Percentiles rank a stretch among this genome's conserved stretches.
Conservation (phyloP, 2,888 invertebrate species). For the Carcina quercana region DNA sequence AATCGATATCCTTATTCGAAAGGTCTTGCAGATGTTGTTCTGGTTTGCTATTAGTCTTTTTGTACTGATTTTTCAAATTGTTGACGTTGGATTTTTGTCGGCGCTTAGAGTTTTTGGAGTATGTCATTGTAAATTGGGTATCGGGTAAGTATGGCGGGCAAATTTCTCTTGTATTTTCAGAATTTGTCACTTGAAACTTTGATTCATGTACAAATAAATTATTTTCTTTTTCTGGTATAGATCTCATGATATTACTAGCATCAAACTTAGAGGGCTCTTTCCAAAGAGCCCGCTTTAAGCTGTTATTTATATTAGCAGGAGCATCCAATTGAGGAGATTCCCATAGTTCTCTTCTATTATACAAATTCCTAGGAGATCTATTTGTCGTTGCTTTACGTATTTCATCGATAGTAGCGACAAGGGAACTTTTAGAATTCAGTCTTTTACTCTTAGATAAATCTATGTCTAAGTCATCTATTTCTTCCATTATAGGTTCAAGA, state of each 20-base stretch:
- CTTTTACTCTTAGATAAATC: conserved; percentile 52
- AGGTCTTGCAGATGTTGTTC: conserved; percentile 44
- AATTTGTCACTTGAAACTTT: conserved; percentile 45
- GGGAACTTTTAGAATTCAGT: conserved; percentile 70
- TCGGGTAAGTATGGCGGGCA: conserved; percentile 23
- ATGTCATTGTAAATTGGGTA: conserved; percentile 24
- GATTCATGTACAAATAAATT: conserved; percentile 35
- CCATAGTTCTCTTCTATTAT: conserved; percentile 70
- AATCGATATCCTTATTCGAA: conserved; percentile 60
- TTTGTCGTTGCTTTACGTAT: conserved; percentile 73
- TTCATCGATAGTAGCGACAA: conserved; percentile 78
- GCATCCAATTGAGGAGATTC: conserved; percentile 52
- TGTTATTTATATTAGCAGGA: conserved; percentile 44
- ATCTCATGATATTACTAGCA: conserved; percentile 58
- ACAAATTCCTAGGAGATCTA: conserved; percentile 73
- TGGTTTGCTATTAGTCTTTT: conserved; percentile 38
- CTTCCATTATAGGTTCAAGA: conserved; percentile 72
- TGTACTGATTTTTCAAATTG: conserved; percentile 34
- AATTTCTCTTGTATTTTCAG: conserved; percentile 36
- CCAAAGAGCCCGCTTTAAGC: conserved; percentile 59
- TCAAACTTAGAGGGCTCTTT: conserved; percentile 64
- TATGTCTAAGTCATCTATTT: conserved; percentile 70
- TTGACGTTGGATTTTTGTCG: conserved; percentile 35
- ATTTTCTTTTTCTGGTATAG: conserved; percentile 58
- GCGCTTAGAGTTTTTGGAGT: conserved; percentile 32